These are phyloP conservation scores for Lamproptera curius DNA, from an alignment of 2,888 invertebrate genomes.

Conservation along the genomic window DNA sequence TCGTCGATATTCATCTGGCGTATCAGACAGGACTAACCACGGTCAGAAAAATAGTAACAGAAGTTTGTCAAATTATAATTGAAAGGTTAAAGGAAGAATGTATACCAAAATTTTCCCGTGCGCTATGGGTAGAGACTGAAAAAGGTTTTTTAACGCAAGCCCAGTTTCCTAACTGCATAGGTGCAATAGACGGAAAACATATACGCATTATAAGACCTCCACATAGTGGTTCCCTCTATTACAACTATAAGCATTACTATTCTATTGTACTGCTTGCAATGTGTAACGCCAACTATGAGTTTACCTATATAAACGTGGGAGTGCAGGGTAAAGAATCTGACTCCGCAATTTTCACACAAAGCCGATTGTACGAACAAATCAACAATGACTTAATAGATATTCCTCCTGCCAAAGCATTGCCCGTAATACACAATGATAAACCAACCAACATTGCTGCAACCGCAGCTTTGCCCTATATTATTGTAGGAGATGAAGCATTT, in stretches of 20 bases:
- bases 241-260: conserved; percentile 29
- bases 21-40: conserved; percentile 25
- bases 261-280: conserved; percentile 30
- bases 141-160: conserved; percentile 27
- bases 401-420: conserved; percentile 25
- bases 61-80: conserved; percentile 31
- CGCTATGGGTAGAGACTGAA: conserved; percentile 29
- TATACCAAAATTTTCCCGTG: conserved; percentile 28
- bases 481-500: conserved; percentile 28
- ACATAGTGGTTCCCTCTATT: conserved; percentile 30
- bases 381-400: conserved; percentile 22
- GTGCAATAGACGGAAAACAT: conserved; percentile 27
- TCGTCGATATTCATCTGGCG: conserved; percentile 29
- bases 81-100: conserved; percentile 27
- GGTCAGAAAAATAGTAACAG: conserved; percentile 29
- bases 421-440: conserved; percentile 26
- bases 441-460: no score
- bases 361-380: conserved; percentile 10
- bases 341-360: conserved; percentile 29
- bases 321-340: conserved; percentile 30
- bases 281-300: conserved; percentile 31
- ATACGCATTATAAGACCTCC: conserved; percentile 28
- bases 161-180: conserved; percentile 28
- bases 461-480: conserved; percentile 27
- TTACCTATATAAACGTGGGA: conserved; percentile 31